Base-by-base conservation (phyloP, 2,113 vertebrate species). In the Anhinga anhinga region DNA sequence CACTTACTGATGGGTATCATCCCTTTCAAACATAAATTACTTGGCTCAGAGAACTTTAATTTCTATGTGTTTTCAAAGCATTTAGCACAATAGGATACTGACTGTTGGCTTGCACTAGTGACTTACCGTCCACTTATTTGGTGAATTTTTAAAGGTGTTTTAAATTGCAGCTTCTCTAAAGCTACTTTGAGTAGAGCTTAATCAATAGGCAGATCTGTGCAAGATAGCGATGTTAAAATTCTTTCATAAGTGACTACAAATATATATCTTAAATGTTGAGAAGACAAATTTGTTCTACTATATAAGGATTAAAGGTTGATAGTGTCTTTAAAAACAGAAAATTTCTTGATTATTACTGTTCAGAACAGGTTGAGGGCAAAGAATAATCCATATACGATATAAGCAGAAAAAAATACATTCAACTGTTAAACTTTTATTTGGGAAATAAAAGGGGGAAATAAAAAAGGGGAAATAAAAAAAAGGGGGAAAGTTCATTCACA, bases 51-150 rank as follows among this genome's bases (percentile, higher is more conserved):
- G 50, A 88, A 86, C 56, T 94, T 92, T 15, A 56, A 92, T 95
- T 92, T 86, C 90, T 80, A 65, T 88, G 86, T 87, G 82, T 93
- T 95, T 94, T 90, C 71, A 93, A 87, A 92, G 82, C 73, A 91
- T 95, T 93, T 88, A 93, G 88, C 67, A 71, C 58, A 88, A 86
- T 4, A 77, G 63, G 63, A 83, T 76, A 52, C 34, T 36, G 63
- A 66, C 42, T 58, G 67, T 36, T 92, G 76, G 86, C 47, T 34
- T 88, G 72, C 50, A 52, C 63, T 80, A 47, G 22, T 47, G 71
- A 83, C 63, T 73, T 73, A 76, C 10, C 56, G 56, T 76, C 56
- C 20, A 59, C 18, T 70, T 62, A 42, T 15, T 59, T 81, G 32
- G 71, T 73, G 58, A 94, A 90, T 81, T 92, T 93, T 90, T 72